These are phyloP conservation scores for Halcyon chelicuti DNA, from an alignment of 2,797 vertebrate genomes.

Conservation along the genomic window DNA sequence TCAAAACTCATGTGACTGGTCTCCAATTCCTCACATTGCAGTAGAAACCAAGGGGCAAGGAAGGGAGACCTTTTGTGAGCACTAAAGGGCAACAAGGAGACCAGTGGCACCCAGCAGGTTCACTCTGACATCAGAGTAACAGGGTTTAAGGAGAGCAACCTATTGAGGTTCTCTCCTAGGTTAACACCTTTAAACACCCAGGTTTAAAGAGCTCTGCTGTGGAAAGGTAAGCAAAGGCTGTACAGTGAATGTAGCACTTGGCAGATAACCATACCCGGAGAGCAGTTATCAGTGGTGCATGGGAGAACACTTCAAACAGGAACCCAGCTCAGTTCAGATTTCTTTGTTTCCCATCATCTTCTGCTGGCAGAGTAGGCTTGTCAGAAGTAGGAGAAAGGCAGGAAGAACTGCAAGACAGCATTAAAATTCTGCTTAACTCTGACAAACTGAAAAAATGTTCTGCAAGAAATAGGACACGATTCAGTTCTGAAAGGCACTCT, in stretches of 20 bases:
- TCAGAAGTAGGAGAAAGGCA: neutral
- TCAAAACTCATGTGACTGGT: neutral
- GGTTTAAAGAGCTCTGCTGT: neutral
- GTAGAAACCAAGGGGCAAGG: neutral
- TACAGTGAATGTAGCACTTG: neutral
- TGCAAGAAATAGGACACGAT: neutral
- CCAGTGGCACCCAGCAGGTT: neutral
- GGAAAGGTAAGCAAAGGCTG: neutral
- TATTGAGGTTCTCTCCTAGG: neutral
- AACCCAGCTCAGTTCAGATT: neutral
- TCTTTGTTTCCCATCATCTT: neutral
- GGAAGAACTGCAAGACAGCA: neutral
- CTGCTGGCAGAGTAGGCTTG: neutral
- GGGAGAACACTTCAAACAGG: neutral
- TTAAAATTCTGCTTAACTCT: neutral
- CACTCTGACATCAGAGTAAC: neutral
- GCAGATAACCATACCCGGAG: neutral
- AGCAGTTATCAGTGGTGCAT: neutral
- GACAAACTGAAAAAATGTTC: neutral
- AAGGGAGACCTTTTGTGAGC: neutral
- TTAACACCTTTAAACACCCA: too few species aligned
- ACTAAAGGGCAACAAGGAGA: neutral
- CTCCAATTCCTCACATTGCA: neutral
- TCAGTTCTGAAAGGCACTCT: neutral
- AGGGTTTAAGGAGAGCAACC: neutral